phyloP scores from a whole-genome alignment of 2,797 vertebrate genomes.

The Pterois miles region DNA sequence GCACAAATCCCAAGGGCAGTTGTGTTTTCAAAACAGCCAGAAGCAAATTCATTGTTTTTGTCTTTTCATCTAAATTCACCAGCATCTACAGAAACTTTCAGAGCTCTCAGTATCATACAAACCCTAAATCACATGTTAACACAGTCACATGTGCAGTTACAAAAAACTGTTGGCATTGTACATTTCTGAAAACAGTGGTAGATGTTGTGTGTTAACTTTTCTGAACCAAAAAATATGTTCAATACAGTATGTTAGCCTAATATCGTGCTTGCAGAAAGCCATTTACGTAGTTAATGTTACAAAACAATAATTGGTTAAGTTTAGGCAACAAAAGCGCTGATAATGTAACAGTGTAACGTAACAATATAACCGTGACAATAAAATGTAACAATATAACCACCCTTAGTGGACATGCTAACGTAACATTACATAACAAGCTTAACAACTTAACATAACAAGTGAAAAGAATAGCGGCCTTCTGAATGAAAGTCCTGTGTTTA shows the following conservation, averaged over 20 bases:
- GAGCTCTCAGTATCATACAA: background rate
- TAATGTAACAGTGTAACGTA: background rate
- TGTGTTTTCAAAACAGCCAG: conserved; percentile 37
- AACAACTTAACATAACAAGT: background rate
- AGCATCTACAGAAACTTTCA: conserved; percentile 9
- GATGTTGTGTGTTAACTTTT: background rate
- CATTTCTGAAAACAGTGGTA: background rate
- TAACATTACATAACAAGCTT: background rate
- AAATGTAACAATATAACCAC: background rate
- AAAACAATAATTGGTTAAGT: background rate
- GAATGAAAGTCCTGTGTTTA: background rate
- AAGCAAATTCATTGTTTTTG: conserved; percentile 12
- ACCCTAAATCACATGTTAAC: background rate
- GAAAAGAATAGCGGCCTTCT: background rate
- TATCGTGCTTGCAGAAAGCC: background rate
- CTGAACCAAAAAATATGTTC: background rate
- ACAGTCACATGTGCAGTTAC: background rate
- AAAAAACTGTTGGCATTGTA: background rate
- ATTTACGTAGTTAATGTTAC: too few relatives aligned
- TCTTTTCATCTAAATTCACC: conserved; percentile 37
- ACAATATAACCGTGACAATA: background rate
- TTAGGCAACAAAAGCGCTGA: too few relatives aligned
- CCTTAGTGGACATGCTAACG: background rate
- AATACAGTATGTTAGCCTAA: background rate
- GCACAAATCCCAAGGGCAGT: background rate